Conservation (phyloP, 2,888 invertebrate species). For the Drosophila nr. medialis region DNA sequence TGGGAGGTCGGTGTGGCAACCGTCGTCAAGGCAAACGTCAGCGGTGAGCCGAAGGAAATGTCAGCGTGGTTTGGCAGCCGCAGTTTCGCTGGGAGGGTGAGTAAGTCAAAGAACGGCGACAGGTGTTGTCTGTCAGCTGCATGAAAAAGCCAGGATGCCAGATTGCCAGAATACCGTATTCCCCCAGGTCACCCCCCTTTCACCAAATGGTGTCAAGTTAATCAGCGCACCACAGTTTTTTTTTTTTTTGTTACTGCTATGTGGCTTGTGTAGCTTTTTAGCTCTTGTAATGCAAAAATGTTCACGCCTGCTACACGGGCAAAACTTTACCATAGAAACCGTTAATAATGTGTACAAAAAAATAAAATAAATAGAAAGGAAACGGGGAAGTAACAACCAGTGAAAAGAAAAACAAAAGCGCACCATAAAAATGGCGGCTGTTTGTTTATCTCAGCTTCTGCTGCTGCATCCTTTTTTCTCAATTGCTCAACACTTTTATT, state of each 20-base stretch:
- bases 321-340: constrained; percentile 68
- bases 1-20: constrained; percentile 14
- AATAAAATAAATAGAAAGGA: background rate
- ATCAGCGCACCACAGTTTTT: constrained; percentile 62
- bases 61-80: constrained; percentile 62
- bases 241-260: constrained; percentile 27
- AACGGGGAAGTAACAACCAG: constrained; percentile 15
- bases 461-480: constrained; percentile 35
- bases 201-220: constrained; percentile 69
- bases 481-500: constrained; percentile 50
- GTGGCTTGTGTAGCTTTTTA: constrained; percentile 48
- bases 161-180: constrained; percentile 26
- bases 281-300: constrained; percentile 47
- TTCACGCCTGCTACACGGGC: constrained; percentile 59
- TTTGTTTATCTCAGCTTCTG: constrained; percentile 55
- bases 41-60: constrained; percentile 67
- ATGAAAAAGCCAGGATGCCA: constrained; percentile 41
- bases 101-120: constrained; percentile 43
- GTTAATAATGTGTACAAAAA: constrained; percentile 72
- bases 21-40: constrained; percentile 47
- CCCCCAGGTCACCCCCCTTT: constrained; percentile 12
- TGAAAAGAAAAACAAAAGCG: constrained; percentile 38
- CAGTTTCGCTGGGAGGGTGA: constrained; percentile 26
- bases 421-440: constrained; percentile 67
- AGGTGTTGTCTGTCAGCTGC: constrained; percentile 72